phyloP scores from a whole-genome alignment of 2,888 invertebrate genomes.

The Eristalis arbustorum region DNA sequence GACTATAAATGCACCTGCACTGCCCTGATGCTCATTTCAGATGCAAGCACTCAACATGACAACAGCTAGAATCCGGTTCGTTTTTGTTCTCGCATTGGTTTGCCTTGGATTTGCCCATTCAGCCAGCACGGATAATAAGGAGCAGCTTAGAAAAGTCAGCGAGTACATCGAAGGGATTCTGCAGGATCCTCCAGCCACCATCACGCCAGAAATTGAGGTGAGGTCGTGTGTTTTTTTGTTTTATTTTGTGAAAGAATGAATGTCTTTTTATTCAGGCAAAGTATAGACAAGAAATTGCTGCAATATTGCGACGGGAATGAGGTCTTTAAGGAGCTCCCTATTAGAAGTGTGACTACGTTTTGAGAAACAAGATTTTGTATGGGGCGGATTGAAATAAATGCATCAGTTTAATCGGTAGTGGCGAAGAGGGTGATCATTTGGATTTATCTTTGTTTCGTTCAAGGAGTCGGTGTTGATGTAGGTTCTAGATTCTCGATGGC shows the following conservation, averaged over 20 bases:
- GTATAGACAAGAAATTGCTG: neutral
- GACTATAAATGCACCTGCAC: neutral
- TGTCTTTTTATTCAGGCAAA: neutral
- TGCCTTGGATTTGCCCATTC: neutral
- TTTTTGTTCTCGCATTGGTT: neutral
- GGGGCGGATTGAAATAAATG: too few species aligned
- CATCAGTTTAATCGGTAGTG: too few species aligned
- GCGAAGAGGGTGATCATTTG: too few species aligned
- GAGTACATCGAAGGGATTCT: neutral
- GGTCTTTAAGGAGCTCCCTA: neutral
- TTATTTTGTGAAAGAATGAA: neutral
- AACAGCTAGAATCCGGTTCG: neutral
- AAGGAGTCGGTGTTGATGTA: too few species aligned
- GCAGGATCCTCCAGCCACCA: neutral
- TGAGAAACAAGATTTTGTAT: too few species aligned
- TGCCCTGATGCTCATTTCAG: neutral
- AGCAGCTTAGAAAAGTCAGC: neutral
- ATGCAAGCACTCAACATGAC: neutral
- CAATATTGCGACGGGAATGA: neutral
- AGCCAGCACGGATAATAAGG: neutral
- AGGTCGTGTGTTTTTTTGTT: neutral
- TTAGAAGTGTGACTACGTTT: neutral
- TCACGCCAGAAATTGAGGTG: neutral
- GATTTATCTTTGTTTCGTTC: too few species aligned
- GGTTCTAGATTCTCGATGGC: too few species aligned